Evolutionary conservation across 2,888 invertebrate genomes (phyloP).

Genomic region (Tetramorium bicarinatum): DNA sequence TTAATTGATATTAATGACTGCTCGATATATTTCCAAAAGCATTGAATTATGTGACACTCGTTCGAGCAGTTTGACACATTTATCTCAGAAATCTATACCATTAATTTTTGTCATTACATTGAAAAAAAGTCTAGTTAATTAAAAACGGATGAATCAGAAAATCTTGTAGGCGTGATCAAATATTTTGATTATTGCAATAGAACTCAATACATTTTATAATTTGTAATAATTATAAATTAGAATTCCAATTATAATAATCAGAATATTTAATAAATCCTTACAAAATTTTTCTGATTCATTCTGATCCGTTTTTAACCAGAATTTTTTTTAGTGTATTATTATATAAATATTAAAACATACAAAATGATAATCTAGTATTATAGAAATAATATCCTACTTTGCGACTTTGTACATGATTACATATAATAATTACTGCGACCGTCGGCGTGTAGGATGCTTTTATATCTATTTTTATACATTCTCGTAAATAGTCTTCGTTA

Average conservation of each 20-base stretch:
- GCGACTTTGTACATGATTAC: neutral
- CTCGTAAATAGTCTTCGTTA: constrained; percentile 34
- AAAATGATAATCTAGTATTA: neutral
- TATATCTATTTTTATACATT: neutral
- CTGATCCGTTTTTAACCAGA: too few species aligned
- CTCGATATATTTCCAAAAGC: neutral
- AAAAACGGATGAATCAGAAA: too few species aligned
- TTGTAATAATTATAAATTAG: too few species aligned
- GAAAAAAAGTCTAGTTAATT: too few species aligned
- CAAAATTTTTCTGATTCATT: too few species aligned
- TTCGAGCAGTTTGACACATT: neutral
- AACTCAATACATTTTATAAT: too few species aligned
- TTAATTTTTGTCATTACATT: neutral
- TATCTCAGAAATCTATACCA: neutral
- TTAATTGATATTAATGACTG: constrained; percentile 39
- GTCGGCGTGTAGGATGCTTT: neutral
- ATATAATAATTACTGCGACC: constrained; percentile 12
- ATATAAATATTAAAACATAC: neutral
- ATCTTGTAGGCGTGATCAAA: too few species aligned
- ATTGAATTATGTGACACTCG: neutral
- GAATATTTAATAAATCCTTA: too few species aligned
- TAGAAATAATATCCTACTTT: neutral
- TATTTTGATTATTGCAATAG: too few species aligned
- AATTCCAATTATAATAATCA: too few species aligned
- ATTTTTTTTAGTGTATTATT: neutral